Evolutionary conservation across 2,113 vertebrate species (phyloP), one percentile per base, ranked within the genome.

Genomic region (Corythornis cristatus): DNA sequence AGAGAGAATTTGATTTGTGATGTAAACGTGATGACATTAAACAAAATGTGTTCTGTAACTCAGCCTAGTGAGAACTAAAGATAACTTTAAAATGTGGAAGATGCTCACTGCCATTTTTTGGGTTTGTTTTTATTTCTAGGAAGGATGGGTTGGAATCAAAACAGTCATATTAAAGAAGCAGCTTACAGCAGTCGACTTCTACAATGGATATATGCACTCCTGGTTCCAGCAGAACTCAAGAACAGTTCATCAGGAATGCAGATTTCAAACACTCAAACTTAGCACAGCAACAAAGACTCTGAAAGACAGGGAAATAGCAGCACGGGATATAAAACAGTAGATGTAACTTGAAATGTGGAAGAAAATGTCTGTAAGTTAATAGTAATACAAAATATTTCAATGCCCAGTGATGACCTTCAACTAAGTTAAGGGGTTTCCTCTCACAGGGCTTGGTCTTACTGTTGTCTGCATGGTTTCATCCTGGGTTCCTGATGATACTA

Each of bases 121-220:
- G 14, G 8, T 64, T 76, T 88, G 57, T 20, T 90, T 65, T 58
- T 88, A 5, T 22, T 71, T 97, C 20, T 96, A 99, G 99, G 98
- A 98, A 78, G 98, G 98, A 89, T 99, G 99, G 98, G 97, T 99
- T 76, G 99, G 98, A 51, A 98, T 99, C 91, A 98, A 86, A 86
- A 92, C 97, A 2, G 95, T 99, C 0, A 13, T 98, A 37, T 94
- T 99, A 67, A 99, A 98, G 93, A 99, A 99, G 96, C 96, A 96
- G 35, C 97, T 99, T 37, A 98, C 98, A 8, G 99, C 99, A 40
- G 53, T 97, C 40, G 99, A 99, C 92, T 99, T 99, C 97, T 98
- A 99, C 91, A 99, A 99, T 3, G 99, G 99, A 20, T 99, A 99
- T 90, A 97, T 99, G 89, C 99, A 99, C 68, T 97, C 94, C 9